A percentile compares a stretch with the other conserved stretches of the same genome.
These are phyloP conservation scores for Oscheius sp. DNA, from an alignment of 2,888 invertebrate genomes.

Conservation along the genomic window DNA sequence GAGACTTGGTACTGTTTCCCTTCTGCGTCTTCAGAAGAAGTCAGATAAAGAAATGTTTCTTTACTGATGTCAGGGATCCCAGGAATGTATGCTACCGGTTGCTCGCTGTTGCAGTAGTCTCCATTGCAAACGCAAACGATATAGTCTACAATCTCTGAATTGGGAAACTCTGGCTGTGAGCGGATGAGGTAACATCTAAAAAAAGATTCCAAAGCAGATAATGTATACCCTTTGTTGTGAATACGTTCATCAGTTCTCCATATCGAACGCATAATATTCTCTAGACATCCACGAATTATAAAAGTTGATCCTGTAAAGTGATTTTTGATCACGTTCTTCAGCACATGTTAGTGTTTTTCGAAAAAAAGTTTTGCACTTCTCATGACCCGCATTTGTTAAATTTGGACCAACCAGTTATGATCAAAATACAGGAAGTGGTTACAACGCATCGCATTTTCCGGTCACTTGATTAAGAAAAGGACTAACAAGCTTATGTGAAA, in stretches of 20 bases:
- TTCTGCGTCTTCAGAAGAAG: conserved; percentile 10
- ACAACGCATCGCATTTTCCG: not conserved
- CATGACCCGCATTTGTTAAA: conserved; percentile 6
- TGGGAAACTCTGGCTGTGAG: conserved; percentile 46
- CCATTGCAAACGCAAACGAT: conserved; percentile 50
- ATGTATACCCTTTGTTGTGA: conserved; percentile 40
- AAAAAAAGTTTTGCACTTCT: too few relatives aligned
- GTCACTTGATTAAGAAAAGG: too few relatives aligned
- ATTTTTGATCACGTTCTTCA: too few relatives aligned
- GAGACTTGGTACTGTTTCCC: too few relatives aligned
- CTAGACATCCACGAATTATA: conserved; percentile 49
- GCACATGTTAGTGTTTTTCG: too few relatives aligned
- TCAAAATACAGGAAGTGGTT: conserved; percentile 8
- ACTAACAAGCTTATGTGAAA: too few relatives aligned
- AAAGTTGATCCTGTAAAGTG: conserved; percentile 39
- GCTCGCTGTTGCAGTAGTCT: conserved; percentile 44
- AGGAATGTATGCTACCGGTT: not conserved
- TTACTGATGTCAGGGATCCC: not conserved
- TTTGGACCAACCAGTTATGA: not conserved
- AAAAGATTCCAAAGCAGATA: too few relatives aligned
- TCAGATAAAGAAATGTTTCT: conserved; percentile 4
- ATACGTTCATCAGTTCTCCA: conserved; percentile 38
- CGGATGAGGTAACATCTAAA: conserved; percentile 50
- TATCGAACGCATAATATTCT: conserved; percentile 42
- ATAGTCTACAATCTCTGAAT: conserved; percentile 45